A percentile compares a stretch with the other conserved stretches of the same genome.
Evolutionary conservation across 2,888 invertebrate genomes (phyloP).

Genomic region (Sisyra terminalis): DNA sequence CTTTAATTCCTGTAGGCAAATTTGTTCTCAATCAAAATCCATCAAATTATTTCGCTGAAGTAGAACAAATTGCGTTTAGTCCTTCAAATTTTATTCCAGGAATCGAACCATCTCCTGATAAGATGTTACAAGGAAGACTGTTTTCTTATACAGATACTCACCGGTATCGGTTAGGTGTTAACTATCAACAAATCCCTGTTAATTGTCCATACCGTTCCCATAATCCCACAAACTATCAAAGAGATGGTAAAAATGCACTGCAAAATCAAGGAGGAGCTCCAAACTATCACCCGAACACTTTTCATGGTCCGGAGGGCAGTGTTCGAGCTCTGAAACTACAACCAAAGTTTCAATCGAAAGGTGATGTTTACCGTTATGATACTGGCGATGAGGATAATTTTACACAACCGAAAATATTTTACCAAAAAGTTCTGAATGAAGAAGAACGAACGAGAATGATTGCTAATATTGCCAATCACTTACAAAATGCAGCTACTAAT

Average conservation of each 20-base stretch:
- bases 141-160: conserved; percentile 90
- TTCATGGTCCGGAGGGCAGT: conserved; percentile 66
- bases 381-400: conserved; percentile 82
- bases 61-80: conserved; percentile 84
- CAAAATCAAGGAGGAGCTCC: conserved; percentile 76
- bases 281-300: conserved; percentile 95
- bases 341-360: conserved; percentile 39
- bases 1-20: conserved; percentile 76
- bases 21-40: conserved; percentile 78
- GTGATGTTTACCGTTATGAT: conserved; percentile 68
- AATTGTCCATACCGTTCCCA: conserved; percentile 74
- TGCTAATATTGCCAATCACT: conserved; percentile 62
- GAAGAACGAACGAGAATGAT: conserved; percentile 56
- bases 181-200: conserved; percentile 83
- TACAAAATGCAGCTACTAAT: conserved; percentile 65
- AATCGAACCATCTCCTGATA: conserved; percentile 86
- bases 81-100: conserved; percentile 85
- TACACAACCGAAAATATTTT: conserved; percentile 67
- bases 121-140: conserved; percentile 77
- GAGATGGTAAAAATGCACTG: conserved; percentile 69
- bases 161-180: conserved; percentile 76
- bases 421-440: conserved; percentile 43
- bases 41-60: conserved; percentile 82
- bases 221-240: conserved; percentile 58
- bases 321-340: conserved; percentile 42